These are phyloP conservation scores for Frieseomelitta varia DNA, from an alignment of 1,140 invertebrate species.

Conservation along the genomic window DNA sequence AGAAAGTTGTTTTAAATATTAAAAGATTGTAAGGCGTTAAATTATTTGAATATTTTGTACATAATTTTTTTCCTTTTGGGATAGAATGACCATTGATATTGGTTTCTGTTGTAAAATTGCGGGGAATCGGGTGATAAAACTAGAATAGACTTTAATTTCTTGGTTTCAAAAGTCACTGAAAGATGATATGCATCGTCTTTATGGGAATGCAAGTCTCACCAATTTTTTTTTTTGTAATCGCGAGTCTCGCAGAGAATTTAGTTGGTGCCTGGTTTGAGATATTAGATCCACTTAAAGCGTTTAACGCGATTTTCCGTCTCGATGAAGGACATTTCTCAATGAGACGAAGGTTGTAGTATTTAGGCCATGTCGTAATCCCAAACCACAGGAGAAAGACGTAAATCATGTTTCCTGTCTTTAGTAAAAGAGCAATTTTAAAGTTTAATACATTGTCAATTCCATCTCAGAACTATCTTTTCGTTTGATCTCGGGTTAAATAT, in stretches of 20 bases:
- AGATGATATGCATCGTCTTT: neutral
- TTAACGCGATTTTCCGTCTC: constrained; percentile 54
- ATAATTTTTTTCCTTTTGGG: no score
- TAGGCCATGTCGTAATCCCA: neutral
- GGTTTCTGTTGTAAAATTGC: neutral
- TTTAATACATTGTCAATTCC: no score
- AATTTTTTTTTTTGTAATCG: constrained; percentile 2
- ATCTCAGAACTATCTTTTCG: no score
- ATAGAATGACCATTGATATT: no score
- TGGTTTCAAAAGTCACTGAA: no score
- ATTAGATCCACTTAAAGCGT: constrained; percentile 61
- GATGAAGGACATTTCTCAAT: constrained; percentile 34
- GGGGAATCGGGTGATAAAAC: neutral
- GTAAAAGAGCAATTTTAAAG: no score
- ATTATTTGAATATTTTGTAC: no score
- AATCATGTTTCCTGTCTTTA: no score
- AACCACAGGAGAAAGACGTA: neutral
- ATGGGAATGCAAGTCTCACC: neutral
- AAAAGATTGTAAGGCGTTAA: no score
- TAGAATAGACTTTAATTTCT: neutral
- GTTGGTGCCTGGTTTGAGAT: constrained; percentile 24
- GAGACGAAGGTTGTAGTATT: constrained; percentile 36
- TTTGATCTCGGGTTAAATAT: no score
- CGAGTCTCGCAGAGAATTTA: constrained; percentile 8
- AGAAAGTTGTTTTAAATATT: no score